Base-by-base conservation (phyloP, 2,888 invertebrate genomes). In the Herminia tarsipennalis region DNA sequence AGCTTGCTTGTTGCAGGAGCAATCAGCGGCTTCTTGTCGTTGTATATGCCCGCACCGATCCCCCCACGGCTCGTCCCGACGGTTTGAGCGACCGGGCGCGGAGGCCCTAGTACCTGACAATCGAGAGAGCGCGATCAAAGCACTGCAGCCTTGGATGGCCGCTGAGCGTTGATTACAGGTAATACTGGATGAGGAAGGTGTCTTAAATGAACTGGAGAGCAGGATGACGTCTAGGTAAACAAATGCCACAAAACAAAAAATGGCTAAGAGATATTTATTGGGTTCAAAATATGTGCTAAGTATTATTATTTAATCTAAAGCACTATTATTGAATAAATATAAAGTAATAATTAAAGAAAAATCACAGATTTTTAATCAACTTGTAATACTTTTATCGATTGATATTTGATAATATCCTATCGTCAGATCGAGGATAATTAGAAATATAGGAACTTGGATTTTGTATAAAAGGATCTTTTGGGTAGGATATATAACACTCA, bases 61-160 rank as follows among this genome's bases (percentile, higher is more conserved):
- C 90, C 79, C 88, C 89, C 88, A 70, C 81, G 67, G 82, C 89
- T 88, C 86, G 86, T 64, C 86, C 88, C 87, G 88, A 81, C 76
- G 78, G 68, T 76, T 76, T 75, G 80, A 83, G 85, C 83, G 88
- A 88, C 89, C 89, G 89, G 88, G 90, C 90, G 87, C 87, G 83
- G 66, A 78, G 88, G 88, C 88, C 89, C 87, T 88, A 89, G 88
- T 89, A 90, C 89, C 92, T 91, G 89, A 83, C 81, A 63, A 78
- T 78, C 70, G 78, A 80, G 78, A 83, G 81, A 78, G 77, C 76
- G 81, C 73, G 16, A 65, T 83, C 83, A 86, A 75, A 81, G 66
- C 77, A 70, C 67, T 40, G 77, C 77, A 70, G 76, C 77, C 73
- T 40, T n/a, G 6, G 10, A 2, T 37, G 64, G 77, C 78, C 78